These are phyloP conservation scores for Cryptosula pallasiana DNA, from an alignment of 2,888 invertebrate species.

Conservation along the genomic window DNA sequence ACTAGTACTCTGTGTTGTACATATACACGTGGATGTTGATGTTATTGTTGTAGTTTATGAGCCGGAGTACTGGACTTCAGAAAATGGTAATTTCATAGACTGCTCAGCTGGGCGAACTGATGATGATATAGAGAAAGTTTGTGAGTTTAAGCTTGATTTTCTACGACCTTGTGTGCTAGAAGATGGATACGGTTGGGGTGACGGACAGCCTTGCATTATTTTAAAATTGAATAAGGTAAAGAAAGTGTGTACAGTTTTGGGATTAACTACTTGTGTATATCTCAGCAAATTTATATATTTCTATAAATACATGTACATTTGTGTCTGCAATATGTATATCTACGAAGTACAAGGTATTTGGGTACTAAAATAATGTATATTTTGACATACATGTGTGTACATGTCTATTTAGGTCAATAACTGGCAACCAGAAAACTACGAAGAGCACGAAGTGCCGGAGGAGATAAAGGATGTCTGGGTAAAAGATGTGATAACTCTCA, in stretches of 20 bases:
- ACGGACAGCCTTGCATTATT: constrained; percentile 23
- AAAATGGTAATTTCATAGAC: constrained; percentile 24
- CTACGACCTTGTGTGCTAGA: constrained; percentile 1
- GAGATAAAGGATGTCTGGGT: constrained; percentile 23
- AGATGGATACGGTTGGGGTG: constrained; percentile 20
- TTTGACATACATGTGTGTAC: too few species aligned
- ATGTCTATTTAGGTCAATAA: constrained; percentile 3
- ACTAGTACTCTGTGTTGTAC: constrained; percentile 36
- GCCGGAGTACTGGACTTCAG: background rate
- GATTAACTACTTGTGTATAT: too few species aligned
- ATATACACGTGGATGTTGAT: too few species aligned
- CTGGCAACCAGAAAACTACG: constrained; percentile 21
- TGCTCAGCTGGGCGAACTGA: constrained; percentile 8
- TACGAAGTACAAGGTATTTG: too few species aligned
- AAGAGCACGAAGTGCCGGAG: constrained; percentile 15
- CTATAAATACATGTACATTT: too few species aligned
- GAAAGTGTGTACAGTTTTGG: too few species aligned
- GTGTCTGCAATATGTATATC: too few species aligned
- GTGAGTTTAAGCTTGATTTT: constrained; percentile 22
- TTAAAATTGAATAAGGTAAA: constrained; percentile 22
- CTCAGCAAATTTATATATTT: too few species aligned
- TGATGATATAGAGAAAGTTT: constrained; percentile 18
- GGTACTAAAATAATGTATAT: too few species aligned
- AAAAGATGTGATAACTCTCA: constrained; percentile 17
- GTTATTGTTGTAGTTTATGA: constrained; percentile 12